phyloP scores from a whole-genome alignment of 37 sponge, comb jelly and placozoan species.

The Diacarnus erythraeanus region DNA sequence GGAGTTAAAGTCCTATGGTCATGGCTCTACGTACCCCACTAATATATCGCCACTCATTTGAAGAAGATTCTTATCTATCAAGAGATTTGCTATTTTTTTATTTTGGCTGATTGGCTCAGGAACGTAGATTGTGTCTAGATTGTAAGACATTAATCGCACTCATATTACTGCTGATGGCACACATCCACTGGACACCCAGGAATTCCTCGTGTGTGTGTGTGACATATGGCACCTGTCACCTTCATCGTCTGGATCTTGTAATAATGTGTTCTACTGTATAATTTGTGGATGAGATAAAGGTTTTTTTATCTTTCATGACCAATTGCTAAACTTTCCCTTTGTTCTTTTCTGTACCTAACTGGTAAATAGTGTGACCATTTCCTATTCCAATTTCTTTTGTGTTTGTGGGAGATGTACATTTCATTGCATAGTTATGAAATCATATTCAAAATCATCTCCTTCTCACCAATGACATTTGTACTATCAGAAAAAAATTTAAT shows the following conservation, averaged over 20 bases:
- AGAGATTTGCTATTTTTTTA: not conserved
- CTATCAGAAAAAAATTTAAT: not conserved
- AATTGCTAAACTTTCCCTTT: not conserved
- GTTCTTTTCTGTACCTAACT: not conserved
- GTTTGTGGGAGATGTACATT: not conserved
- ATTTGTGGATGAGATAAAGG: not conserved
- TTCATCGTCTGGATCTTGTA: not conserved
- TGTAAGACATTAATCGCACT: not conserved
- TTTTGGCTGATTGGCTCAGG: not conserved
- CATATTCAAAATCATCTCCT: not conserved
- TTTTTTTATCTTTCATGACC: not conserved
- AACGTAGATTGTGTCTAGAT: constrained; percentile 18
- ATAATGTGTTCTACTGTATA: not conserved
- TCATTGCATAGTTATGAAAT: not conserved
- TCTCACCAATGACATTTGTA: not conserved
- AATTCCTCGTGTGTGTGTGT: too few species aligned
- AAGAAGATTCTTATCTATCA: too few species aligned
- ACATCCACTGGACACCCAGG: not conserved
- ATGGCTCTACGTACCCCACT: too few species aligned
- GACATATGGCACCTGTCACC: not conserved
- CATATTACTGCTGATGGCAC: not conserved
- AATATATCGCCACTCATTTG: too few species aligned
- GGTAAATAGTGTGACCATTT: too few species aligned
- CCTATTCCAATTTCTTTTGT: not conserved
- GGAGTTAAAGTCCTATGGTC: too few species aligned